phyloP scores from a whole-genome alignment of 2,888 invertebrate species.

The Tortrix viridana region DNA sequence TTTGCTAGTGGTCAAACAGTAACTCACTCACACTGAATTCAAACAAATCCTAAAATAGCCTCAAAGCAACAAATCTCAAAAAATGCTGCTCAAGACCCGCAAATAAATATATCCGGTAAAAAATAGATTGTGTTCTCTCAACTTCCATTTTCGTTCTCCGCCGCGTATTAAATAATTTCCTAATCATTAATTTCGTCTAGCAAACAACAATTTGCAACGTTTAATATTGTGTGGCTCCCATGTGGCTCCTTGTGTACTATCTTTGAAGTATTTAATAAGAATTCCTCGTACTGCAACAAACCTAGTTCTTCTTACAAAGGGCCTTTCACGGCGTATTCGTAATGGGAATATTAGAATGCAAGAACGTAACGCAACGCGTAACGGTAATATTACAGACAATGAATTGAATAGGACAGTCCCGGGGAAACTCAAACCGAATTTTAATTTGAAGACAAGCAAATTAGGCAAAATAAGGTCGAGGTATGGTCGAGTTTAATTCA shows the following conservation, averaged over 20 bases:
- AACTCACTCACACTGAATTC: too few relatives aligned
- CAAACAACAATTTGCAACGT: background rate
- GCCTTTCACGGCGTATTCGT: constrained; percentile 11
- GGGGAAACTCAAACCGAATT: constrained; percentile 10
- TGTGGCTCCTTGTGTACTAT: background rate
- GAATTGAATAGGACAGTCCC: constrained; percentile 13
- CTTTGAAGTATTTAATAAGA: background rate
- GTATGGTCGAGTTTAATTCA: background rate
- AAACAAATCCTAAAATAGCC: too few relatives aligned
- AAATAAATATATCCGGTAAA: too few relatives aligned
- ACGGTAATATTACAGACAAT: constrained; percentile 52
- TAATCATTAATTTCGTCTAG: too few relatives aligned
- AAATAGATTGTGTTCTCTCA: too few relatives aligned
- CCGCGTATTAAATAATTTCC: too few relatives aligned
- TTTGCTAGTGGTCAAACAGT: too few relatives aligned
- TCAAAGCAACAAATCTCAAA: too few relatives aligned
- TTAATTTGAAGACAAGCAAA: constrained; percentile 10
- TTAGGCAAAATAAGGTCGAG: constrained; percentile 12
- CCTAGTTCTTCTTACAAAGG: constrained; percentile 13
- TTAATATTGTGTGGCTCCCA: background rate
- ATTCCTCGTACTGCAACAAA: background rate
- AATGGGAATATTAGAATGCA: constrained; percentile 18
- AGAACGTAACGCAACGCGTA: constrained; percentile 51
- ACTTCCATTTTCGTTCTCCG: too few relatives aligned
- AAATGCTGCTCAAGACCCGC: too few relatives aligned